A percentile compares a stretch with the other conserved stretches of the same genome.
phyloP scores from a whole-genome alignment of 1,140 invertebrate species.

The Stratiolaelaps scimitus region DNA sequence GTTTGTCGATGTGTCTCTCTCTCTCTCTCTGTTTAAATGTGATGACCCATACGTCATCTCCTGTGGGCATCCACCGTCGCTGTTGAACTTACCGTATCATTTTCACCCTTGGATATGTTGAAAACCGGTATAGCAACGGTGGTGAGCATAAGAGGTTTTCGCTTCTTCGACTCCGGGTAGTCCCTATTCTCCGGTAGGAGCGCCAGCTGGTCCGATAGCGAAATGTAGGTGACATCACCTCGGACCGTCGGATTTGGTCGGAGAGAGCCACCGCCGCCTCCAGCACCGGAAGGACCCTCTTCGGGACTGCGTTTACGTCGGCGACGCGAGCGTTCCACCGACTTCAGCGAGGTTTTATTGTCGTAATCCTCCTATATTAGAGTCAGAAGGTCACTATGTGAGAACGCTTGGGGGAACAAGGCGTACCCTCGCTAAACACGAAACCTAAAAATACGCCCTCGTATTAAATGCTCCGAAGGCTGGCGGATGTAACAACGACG shows the following conservation, averaged over 20 bases:
- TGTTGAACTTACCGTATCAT: conserved; percentile 27
- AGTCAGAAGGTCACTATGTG: too few species aligned
- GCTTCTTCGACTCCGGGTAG: conserved; percentile 28
- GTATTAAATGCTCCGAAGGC: too few species aligned
- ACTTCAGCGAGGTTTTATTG: too few species aligned
- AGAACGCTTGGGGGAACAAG: too few species aligned
- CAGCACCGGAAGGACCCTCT: conserved; percentile 8
- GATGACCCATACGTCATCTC: too few species aligned
- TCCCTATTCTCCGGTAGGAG: conserved; percentile 24
- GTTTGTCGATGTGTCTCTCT: conserved; percentile 13
- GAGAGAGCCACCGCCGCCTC: not conserved
- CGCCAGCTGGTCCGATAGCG: conserved; percentile 16
- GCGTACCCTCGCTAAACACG: too few species aligned
- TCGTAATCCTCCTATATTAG: too few species aligned
- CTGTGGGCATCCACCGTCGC: not conserved
- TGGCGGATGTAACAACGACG: too few species aligned
- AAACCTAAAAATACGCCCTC: too few species aligned
- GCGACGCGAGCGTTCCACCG: not conserved
- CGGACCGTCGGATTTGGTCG: too few species aligned
- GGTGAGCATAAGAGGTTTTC: conserved; percentile 21
- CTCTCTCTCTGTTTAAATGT: too few species aligned
- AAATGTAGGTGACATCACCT: not conserved
- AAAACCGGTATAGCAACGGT: conserved; percentile 22
- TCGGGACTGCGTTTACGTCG: conserved; percentile 16
- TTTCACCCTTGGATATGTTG: conserved; percentile 30